Conservation (phyloP, 1,140 invertebrate species). For the Apis cerana region DNA sequence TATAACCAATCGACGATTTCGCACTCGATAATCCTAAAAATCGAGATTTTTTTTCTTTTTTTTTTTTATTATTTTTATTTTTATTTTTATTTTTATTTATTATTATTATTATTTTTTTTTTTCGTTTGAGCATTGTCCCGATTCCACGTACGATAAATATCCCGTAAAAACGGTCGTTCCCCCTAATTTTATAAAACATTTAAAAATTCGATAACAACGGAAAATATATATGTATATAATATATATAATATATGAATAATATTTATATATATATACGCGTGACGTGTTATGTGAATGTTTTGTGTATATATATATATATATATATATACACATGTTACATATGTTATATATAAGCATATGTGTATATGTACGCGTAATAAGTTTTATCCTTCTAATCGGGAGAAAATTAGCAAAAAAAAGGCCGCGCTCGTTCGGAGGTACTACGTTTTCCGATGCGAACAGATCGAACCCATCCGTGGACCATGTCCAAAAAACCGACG, state of each 20-base stretch:
- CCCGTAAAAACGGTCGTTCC: conserved; percentile 22
- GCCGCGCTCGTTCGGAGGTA: not conserved
- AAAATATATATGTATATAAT: conserved; percentile 32
- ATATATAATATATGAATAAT: not conserved
- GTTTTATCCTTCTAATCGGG: conserved; percentile 3
- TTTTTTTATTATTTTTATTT: too few species aligned
- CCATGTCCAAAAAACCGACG: not conserved
- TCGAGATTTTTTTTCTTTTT: not conserved
- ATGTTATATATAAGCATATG: not conserved
- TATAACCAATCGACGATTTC: not conserved
- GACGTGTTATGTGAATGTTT: not conserved
- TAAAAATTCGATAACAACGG: conserved; percentile 44
- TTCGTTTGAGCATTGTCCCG: conserved; percentile 35
- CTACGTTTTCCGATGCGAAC: not conserved
- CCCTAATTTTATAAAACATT: conserved; percentile 39
- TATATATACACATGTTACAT: not conserved
- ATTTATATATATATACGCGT: not conserved
- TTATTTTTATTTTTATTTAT: too few species aligned
- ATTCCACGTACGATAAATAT: not conserved
- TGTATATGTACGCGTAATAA: not conserved
- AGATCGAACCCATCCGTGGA: not conserved
- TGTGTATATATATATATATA: not conserved
- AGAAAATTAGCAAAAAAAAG: not conserved
- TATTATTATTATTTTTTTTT: too few species aligned
- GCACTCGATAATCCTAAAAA: not conserved